Percentiles rank a stretch among this genome's conserved stretches.
These are phyloP conservation scores for Drosophila affinis DNA, from an alignment of 2,888 invertebrate genomes.

Conservation along the genomic window DNA sequence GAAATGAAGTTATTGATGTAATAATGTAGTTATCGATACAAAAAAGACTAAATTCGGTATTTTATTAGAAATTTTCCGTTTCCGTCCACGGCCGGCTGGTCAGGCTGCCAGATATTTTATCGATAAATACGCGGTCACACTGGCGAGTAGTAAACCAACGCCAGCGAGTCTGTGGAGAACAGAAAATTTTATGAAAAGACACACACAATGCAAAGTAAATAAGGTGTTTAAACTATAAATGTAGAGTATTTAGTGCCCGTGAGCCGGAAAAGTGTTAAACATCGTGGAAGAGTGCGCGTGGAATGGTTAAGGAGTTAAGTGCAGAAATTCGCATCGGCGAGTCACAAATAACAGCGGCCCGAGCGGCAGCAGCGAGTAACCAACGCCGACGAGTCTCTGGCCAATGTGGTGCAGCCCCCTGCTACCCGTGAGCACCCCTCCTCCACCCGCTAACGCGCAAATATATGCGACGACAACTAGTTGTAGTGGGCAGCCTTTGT, in stretches of 20 bases:
- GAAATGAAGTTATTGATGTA: too few species aligned
- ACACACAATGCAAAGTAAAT: conserved; percentile 35
- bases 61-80: too few species aligned
- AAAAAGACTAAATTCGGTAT: too few species aligned
- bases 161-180: conserved; percentile 16
- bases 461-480: conserved; percentile 71
- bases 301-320: conserved; percentile 45
- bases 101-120: too few species aligned
- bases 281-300: conserved; percentile 20
- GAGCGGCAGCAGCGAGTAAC: conserved; percentile 53
- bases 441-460: conserved; percentile 51
- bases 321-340: conserved; percentile 69
- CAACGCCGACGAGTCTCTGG: conserved; percentile 41
- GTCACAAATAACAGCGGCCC: conserved; percentile 46
- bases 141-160: not conserved
- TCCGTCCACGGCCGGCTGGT: too few species aligned
- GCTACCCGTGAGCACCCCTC: conserved; percentile 25
- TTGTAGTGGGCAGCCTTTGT: conserved; percentile 44
- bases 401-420: conserved; percentile 53
- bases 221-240: conserved; percentile 9
- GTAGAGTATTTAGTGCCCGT: conserved; percentile 12
- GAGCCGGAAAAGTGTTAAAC: conserved; percentile 11
- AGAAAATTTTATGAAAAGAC: conserved; percentile 38
- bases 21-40: too few species aligned
- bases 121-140: too few species aligned